Evolutionary conservation across 2,113 vertebrate species (phyloP), one percentile per base, ranked within the genome.

Genomic region (Ascaphus truei): DNA sequence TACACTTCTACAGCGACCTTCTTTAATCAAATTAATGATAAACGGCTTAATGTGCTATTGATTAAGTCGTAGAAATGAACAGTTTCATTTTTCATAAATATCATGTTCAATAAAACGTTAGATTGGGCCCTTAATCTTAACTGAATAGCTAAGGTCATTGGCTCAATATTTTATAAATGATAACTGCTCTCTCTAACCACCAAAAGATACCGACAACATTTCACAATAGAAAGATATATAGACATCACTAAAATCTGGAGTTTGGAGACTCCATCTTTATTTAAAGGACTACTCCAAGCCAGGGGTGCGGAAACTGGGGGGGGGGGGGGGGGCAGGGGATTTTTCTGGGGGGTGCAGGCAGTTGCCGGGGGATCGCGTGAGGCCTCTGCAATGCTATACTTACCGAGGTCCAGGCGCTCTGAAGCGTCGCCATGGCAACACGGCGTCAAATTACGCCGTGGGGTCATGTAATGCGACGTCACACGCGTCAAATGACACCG

Each of bases 41-140:
- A 82, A 85, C 57, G 72, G 73, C 73, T 85, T 83, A 80, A 80
- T 73, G 62, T 74, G 64, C 72, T 86, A 90, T 85, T 80, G 85
- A 88, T 85, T 88, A 85, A 75, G 26, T 73, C 78, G 82, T 64
- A 78, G 75, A 81, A 82, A 81, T 0, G 4, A 85, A 78, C 74
- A 77, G 66, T 66, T 85, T 79, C 76, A 78, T 86, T 85, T 83
- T 81, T 85, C 83, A 83, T 77, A 81, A 83, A 84, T 80, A 81
- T 43, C 73, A 80, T 1, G 72, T 80, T 87, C 81, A 77, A 76
- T 86, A 79, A 81, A 81, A 80, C 4, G 60, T 77, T 76, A 83
- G 82, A 84, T 73, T 68, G 77, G 76, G 74, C 72, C 75, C 77
- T 88, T 82, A 73, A 85, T 87, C 83, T 84, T 30, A 60, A 65